A percentile compares a stretch with the other conserved stretches of the same genome.
These are phyloP conservation scores for Eulemur rubriventer DNA, from an alignment of 2,797 vertebrate genomes.

Conservation along the genomic window DNA sequence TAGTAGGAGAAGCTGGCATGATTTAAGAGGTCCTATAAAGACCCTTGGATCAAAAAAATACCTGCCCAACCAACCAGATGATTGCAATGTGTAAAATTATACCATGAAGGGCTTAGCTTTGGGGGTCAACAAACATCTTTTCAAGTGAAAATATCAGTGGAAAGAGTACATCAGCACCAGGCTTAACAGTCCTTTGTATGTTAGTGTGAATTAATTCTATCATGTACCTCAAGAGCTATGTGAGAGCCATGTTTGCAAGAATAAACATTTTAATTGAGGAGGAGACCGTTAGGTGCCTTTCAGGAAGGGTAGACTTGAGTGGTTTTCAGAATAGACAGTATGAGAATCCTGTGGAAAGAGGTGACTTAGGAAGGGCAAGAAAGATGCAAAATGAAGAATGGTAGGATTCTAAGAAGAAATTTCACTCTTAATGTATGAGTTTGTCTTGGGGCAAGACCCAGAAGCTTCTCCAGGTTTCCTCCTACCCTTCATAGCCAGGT, in stretches of 20 bases:
- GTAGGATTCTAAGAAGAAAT: neutral
- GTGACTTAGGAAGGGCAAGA: neutral
- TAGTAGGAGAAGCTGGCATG: neutral
- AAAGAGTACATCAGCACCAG: neutral
- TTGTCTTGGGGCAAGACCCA: neutral
- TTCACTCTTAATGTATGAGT: neutral
- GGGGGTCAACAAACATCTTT: neutral
- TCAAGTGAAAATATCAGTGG: neutral
- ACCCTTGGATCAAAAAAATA: neutral
- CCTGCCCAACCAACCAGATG: neutral
- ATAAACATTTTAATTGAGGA: neutral
- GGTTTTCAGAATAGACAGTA: neutral
- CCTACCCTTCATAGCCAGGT: neutral
- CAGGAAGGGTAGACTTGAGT: neutral
- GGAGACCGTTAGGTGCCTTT: neutral
- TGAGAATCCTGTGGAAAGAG: neutral
- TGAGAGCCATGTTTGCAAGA: neutral
- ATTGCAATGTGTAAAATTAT: neutral
- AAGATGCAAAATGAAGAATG: neutral
- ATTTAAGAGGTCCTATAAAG: neutral
- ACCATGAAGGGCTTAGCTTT: neutral
- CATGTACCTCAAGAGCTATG: neutral
- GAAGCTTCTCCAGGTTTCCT: neutral
- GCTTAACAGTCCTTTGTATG: neutral
- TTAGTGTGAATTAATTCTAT: neutral